Evolutionary conservation across 2,888 invertebrate genomes (phyloP).

Genomic region (Choristoneura rosaceana): DNA sequence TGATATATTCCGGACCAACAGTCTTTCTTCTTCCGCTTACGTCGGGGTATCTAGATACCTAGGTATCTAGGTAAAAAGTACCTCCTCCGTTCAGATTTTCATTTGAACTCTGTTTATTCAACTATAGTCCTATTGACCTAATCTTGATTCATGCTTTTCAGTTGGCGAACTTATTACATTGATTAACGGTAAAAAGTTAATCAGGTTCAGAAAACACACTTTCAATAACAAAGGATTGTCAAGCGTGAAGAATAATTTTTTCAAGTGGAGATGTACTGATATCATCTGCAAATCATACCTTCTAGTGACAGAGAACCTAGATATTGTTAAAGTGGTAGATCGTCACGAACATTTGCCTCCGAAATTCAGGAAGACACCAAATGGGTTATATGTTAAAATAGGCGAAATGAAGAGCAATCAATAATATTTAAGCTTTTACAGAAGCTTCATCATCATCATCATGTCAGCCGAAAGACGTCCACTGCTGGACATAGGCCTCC

Average conservation of each 20-base stretch:
- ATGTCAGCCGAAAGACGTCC: too few species aligned
- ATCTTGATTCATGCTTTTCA: conserved; percentile 24
- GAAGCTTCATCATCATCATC: background rate
- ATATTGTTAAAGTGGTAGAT: conserved; percentile 43
- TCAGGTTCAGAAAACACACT: conserved; percentile 45
- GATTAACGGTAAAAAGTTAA: conserved; percentile 49
- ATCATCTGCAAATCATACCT: conserved; percentile 45
- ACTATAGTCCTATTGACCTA: background rate
- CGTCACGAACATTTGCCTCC: conserved; percentile 45
- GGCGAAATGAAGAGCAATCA: background rate
- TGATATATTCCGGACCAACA: too few species aligned
- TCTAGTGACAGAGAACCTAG: conserved; percentile 48
- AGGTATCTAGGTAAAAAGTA: background rate
- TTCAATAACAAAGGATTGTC: conserved; percentile 45
- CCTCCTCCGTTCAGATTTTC: background rate
- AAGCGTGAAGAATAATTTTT: conserved; percentile 32
- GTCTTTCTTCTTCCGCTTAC: background rate
- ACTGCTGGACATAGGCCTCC: too few species aligned
- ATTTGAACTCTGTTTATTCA: background rate
- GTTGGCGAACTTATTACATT: conserved; percentile 42
- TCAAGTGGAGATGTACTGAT: conserved; percentile 46
- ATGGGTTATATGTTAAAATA: conserved; percentile 39
- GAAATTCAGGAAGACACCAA: conserved; percentile 39
- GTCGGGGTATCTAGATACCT: background rate
- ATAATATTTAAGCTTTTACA: background rate